These are phyloP conservation scores for Malthinus flaveolus DNA, from an alignment of 2,888 invertebrate species.

Conservation along the genomic window DNA sequence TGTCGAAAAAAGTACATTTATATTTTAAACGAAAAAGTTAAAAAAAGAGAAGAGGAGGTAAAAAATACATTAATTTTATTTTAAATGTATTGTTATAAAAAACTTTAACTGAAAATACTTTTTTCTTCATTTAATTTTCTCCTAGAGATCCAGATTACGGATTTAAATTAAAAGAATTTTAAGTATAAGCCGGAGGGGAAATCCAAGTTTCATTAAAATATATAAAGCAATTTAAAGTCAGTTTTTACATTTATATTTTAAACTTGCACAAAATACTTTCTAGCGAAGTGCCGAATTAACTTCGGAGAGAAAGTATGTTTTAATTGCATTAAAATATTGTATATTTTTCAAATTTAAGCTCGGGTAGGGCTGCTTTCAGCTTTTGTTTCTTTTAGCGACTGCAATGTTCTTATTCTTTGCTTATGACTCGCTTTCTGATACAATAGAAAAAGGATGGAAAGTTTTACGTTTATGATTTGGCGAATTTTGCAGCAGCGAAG, in stretches of 20 bases:
- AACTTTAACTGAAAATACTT: constrained; percentile 27
- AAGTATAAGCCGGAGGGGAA: constrained; percentile 41
- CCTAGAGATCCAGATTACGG: constrained; percentile 36
- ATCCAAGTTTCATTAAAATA: constrained; percentile 45
- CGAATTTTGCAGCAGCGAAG: constrained; percentile 39
- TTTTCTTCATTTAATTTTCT: constrained; percentile 35
- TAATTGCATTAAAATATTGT: constrained; percentile 48
- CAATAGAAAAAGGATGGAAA: constrained; percentile 39
- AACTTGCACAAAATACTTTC: constrained; percentile 39
- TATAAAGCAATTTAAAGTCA: constrained; percentile 45
- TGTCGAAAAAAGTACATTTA: too few species aligned
- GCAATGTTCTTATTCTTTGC: constrained; percentile 17
- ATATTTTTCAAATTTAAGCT: constrained; percentile 42
- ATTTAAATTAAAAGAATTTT: constrained; percentile 43
- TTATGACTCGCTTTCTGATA: constrained; percentile 16
- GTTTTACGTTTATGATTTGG: constrained; percentile 44
- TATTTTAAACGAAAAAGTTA: too few species aligned
- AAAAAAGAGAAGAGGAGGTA: not conserved
- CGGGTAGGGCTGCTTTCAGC: constrained; percentile 31
- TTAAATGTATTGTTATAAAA: constrained; percentile 27
- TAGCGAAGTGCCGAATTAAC: constrained; percentile 39
- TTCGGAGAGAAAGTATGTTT: constrained; percentile 42
- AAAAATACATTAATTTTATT: constrained; percentile 23
- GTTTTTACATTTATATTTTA: constrained; percentile 40
- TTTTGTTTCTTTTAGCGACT: constrained; percentile 19